Evolutionary conservation across 2,797 vertebrate genomes (phyloP).

Genomic region (Columba guinea): DNA sequence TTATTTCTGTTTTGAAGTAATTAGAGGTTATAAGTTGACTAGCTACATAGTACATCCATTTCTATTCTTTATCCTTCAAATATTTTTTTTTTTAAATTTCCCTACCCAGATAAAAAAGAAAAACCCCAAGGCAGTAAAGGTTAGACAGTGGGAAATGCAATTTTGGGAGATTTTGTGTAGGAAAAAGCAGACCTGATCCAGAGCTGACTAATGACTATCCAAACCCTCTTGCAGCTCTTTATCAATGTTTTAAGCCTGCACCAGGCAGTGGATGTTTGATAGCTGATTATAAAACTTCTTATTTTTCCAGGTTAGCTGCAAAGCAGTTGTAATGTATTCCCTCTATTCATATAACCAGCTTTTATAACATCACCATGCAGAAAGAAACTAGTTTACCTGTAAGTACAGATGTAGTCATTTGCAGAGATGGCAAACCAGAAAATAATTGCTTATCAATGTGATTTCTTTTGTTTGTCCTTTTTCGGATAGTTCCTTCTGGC

Average conservation of each 20-base stretch:
- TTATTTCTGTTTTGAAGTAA: background rate
- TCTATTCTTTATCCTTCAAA: background rate
- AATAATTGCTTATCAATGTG: background rate
- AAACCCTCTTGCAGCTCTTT: background rate
- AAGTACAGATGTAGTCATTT: slow-evolving; percentile 3
- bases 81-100: background rate
- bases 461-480: background rate
- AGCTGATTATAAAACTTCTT: slow-evolving; percentile 22
- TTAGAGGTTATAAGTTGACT: background rate
- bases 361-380: background rate
- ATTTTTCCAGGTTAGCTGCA: slow-evolving; percentile 21
- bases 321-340: slow-evolving; percentile 38
- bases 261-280: background rate
- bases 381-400: slow-evolving; percentile 42
- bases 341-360: background rate
- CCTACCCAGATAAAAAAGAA: background rate
- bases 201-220: background rate
- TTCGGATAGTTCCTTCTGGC: background rate
- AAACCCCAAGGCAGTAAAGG: background rate
- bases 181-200: background rate
- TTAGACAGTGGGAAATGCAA: background rate
- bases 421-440: background rate
- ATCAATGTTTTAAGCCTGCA: slow-evolving; percentile 8
- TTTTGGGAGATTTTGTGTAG: background rate
- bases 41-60: background rate